A percentile compares a stretch with the other conserved stretches of the same genome.
Evolutionary conservation across 1,140 invertebrate genomes (phyloP).

Genomic region (Bombus pascuorum): DNA sequence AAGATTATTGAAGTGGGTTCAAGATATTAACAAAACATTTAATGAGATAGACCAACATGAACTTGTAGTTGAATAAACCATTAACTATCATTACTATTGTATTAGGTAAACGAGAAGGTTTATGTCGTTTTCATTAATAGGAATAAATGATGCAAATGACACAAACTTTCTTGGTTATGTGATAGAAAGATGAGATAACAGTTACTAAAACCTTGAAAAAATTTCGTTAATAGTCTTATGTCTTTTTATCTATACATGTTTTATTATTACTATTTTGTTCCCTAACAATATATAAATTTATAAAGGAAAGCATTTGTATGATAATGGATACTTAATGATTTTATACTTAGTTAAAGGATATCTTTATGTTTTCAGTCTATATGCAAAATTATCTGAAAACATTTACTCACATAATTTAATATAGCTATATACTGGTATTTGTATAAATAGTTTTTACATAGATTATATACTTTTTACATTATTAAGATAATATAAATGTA

Average conservation of each 20-base stretch:
- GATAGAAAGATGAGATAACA: background rate
- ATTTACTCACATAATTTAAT: conserved; percentile 1
- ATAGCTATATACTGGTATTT: background rate
- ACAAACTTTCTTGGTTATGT: no score
- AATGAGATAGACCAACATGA: conserved; percentile 74
- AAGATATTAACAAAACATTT: conserved; percentile 73
- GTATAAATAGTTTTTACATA: background rate
- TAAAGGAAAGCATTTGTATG: background rate
- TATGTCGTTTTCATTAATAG: no score
- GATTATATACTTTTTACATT: background rate
- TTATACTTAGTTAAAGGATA: background rate
- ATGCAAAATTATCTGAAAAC: background rate
- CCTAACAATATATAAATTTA: background rate
- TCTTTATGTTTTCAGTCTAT: background rate
- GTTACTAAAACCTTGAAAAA: background rate
- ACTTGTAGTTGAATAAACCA: conserved; percentile 71
- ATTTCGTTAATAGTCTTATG: background rate
- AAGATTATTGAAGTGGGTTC: conserved; percentile 69
- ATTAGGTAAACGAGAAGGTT: no score
- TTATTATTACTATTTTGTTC: background rate
- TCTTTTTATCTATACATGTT: background rate
- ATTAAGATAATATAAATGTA: background rate
- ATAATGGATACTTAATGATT: background rate
- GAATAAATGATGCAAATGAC: no score
- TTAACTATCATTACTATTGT: background rate